Evolutionary conservation across 2,113 vertebrate genomes (phyloP), one percentile per base, ranked within the genome.

Genomic region (Peromyscus maniculatus): DNA sequence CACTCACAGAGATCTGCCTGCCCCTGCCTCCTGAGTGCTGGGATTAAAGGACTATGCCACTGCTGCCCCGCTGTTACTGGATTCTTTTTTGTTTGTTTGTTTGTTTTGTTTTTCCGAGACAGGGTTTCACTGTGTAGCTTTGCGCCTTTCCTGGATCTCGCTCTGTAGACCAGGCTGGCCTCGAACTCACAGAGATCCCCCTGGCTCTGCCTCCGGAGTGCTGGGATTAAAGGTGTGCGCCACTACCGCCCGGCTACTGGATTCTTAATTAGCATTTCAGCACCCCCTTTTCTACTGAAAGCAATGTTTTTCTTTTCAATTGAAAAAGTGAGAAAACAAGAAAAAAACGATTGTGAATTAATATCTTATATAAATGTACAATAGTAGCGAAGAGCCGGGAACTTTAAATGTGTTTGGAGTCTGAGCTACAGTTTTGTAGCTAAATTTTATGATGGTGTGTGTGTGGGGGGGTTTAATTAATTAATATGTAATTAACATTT

Each of bases 261-360:
- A 77, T 87, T 93, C 55, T 80, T 95, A 62, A 52, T 86, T 88
- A 52, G 15, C 36, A 66, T 91, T 79, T 93, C 26, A 80, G 67
- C 43, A 83, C 67, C 86, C 64, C 11, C 93, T 62, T 95, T 93
- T 93, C 62, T 93, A n/a, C 26, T 46, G 28, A 80, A 88, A 94
- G 71, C 46, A 66, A 52, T 77, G 87, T 62, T 91, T 46, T 93
- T 96, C 69, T 95, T 96, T 86, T 89, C 80, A 82, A 49, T 96
- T 92, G n/a, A 93, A 31, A 89, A 96, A 90, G 2, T 71, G 3
- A 43, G 33, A 74, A 92, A 97, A 46, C 57, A 77, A 71, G 57
- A 96, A 87, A 26, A 87, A 74, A 74, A 43, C 1, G 17, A 46
- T 87, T 93, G 7, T 88, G 74, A 93, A 64, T 74, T 52, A 74